Base-by-base conservation (phyloP, 2,888 invertebrate genomes). In the Microlaimidae sp. region DNA sequence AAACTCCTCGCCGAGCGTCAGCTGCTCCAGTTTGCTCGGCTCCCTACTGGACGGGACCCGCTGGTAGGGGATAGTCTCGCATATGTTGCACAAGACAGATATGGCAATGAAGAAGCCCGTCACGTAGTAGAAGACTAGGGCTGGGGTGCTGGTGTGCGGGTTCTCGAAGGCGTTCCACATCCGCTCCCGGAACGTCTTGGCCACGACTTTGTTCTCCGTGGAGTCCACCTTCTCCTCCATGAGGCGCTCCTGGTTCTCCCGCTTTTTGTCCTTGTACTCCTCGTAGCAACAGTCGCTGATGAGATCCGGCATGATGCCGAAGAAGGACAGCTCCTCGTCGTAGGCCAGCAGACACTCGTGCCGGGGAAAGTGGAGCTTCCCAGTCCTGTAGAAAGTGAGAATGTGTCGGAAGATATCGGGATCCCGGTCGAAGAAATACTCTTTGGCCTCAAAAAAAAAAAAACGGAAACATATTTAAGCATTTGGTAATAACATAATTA, bases 111-210 rank as follows among this genome's bases (percentile, higher is more conserved):
- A 97, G 76, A 95, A 97, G 52, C 97, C 97, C 47, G 97, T 97
- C 57, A 97, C 97, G 75, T 97, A 97, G 75, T 97, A 97, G 75
- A 99, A 97, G 57, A 99, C 95, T 65, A 97, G 78, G n/a, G 97
- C 97, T 4, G 93, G 85, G 41, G 95, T 97, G 55, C 92, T 90
- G 56, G 90, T 90, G 76, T 97, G 95, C 28, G 97, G 92, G 76
- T 97, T 97, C 75, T 99, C 95, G 73, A 99, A 99, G 49, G 97
- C 95, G 65, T 93, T 78, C 97, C 97, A 97, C 92, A 99, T 92
- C 74, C 61, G 59, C 64, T 71, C 58, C 58, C 63, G 57, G 17
- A 63, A 56, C 17, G 28, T 49, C 10, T 2, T 1, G 1, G 21
- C 17, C 17, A 48, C 13, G 26, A n/a, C 10, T 29, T 52, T 51